Conservation (phyloP, 2,113 vertebrate species). For the Brienomyrus brachyistius region DNA sequence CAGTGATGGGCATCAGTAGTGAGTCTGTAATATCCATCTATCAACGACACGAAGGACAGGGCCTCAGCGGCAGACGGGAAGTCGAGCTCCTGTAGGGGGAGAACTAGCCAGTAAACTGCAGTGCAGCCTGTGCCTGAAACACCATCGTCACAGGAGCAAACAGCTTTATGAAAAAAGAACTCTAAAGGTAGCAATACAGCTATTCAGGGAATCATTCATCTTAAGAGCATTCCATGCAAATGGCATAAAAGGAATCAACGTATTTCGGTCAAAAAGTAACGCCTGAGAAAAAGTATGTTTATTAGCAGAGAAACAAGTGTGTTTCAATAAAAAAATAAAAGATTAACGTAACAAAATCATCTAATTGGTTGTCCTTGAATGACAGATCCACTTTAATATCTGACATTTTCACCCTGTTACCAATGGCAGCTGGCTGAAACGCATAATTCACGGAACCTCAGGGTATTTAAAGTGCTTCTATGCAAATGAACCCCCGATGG, state of each 20-base stretch:
- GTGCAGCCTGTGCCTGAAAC: neutral
- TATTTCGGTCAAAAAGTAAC: neutral
- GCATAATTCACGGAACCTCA: neutral
- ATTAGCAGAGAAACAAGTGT: neutral
- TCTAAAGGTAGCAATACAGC: neutral
- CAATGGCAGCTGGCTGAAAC: neutral
- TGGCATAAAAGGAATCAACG: neutral
- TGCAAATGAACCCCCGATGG: neutral
- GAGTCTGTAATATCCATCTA: slow-evolving; percentile 92
- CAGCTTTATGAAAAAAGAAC: neutral
- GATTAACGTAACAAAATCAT: neutral
- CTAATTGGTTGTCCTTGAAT: neutral
- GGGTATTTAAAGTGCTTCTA: neutral
- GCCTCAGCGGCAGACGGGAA: slow-evolving; percentile 80
- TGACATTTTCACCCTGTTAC: neutral
- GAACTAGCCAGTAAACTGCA: neutral
- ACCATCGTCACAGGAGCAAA: neutral
- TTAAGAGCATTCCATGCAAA: neutral
- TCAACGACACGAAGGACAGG: slow-evolving; percentile 85
- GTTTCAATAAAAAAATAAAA: neutral
- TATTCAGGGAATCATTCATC: neutral
- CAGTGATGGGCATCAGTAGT: slow-evolving; percentile 90
- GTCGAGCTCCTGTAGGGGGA: slow-evolving; percentile 76
- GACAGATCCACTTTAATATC: neutral
- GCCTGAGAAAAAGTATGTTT: neutral